Evolutionary conservation across 2,113 vertebrate species (phyloP).

Genomic region (Marcusenius ussheri): DNA sequence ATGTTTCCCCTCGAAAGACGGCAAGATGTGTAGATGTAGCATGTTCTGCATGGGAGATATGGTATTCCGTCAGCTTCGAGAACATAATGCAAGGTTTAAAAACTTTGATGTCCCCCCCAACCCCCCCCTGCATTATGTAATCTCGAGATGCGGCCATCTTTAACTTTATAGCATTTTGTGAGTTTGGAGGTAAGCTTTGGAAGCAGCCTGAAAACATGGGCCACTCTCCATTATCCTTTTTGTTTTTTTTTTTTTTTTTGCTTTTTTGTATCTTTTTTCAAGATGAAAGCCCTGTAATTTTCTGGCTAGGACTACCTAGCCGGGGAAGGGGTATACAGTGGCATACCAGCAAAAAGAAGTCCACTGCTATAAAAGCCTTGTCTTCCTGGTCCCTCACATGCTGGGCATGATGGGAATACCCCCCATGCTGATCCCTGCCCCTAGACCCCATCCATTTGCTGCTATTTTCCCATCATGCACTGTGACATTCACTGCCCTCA

Average conservation of each 20-base stretch:
- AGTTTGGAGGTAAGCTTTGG: not conserved
- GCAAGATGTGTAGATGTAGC: not conserved
- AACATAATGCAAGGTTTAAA: not conserved
- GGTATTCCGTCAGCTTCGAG: not conserved
- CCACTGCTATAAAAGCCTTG: not conserved
- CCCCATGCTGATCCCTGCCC: not conserved
- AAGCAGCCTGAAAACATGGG: not conserved
- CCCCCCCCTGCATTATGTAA: not conserved
- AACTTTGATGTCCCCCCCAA: not conserved
- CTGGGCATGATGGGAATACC: not conserved
- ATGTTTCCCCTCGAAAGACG: not conserved
- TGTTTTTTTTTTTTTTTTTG: too few species aligned
- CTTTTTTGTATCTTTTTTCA: not conserved
- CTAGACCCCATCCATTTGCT: not conserved
- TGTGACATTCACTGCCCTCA: not conserved
- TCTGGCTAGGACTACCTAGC: not conserved
- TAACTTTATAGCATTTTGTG: not conserved
- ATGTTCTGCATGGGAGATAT: not conserved
- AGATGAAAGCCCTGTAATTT: not conserved
- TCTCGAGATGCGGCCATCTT: not conserved
- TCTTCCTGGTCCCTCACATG: not conserved
- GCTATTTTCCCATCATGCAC: not conserved
- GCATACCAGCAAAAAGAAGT: not conserved
- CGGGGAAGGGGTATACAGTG: not conserved
- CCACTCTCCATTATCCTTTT: not conserved